Evolutionary conservation across 2,888 invertebrate species (phyloP).

Genomic region (Hyalella azteca): DNA sequence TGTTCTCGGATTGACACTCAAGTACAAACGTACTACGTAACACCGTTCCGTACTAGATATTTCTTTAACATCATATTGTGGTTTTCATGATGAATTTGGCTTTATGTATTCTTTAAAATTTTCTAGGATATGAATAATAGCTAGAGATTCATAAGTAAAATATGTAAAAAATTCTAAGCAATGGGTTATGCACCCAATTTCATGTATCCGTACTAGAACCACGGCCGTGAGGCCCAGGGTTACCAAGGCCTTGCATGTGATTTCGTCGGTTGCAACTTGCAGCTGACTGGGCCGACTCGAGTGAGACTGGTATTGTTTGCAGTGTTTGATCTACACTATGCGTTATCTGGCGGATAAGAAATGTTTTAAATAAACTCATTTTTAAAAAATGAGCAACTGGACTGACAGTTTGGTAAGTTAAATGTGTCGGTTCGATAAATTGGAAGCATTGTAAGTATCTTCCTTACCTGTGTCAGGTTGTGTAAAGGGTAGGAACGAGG

Average conservation of each 20-base stretch:
- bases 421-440: no score
- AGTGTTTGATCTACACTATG: no score
- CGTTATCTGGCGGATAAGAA: no score
- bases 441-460: background rate
- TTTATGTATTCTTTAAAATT: no score
- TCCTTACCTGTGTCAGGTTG: background rate
- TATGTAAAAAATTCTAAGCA: no score
- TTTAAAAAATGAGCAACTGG: constrained; percentile 26
- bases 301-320: constrained; percentile 29
- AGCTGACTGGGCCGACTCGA: constrained; percentile 25
- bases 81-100: no score
- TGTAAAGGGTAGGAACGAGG: constrained; percentile 17
- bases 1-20: background rate
- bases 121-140: no score
- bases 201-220: no score
- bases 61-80: background rate
- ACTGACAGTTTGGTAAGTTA: constrained; percentile 19
- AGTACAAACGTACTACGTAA: background rate
- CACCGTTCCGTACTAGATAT: background rate
- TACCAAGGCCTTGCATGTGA: constrained; percentile 8
- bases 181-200: no score
- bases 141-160: no score
- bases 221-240: background rate
- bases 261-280: constrained; percentile 28
- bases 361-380: no score